Conservation (phyloP, 1,140 invertebrate genomes). For the Choristoneura fumiferana region DNA sequence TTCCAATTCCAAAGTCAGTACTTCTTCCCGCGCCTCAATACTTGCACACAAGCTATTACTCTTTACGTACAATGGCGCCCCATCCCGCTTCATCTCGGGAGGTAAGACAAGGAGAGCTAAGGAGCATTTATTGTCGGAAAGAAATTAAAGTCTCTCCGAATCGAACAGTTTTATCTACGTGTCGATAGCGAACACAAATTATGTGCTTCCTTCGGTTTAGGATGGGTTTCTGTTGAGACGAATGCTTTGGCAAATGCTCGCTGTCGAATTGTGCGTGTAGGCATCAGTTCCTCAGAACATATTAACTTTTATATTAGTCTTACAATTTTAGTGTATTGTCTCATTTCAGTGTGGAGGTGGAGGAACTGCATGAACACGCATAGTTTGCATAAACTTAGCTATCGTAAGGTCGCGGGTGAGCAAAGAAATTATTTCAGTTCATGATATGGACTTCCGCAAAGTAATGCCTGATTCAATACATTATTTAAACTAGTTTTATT, state of each 20-base stretch:
- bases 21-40: conserved; percentile 15
- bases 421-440: too few species aligned
- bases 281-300: too few species aligned
- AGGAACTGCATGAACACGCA: too few species aligned
- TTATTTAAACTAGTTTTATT: too few species aligned
- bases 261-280: too few species aligned
- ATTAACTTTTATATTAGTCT: too few species aligned
- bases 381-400: too few species aligned
- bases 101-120: conserved; percentile 36
- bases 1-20: conserved; percentile 17
- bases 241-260: neutral
- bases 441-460: too few species aligned
- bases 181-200: conserved; percentile 74
- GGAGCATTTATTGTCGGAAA: conserved; percentile 64
- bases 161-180: conserved; percentile 72
- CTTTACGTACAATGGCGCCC: conserved; percentile 41
- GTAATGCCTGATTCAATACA: too few species aligned
- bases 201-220: conserved; percentile 63
- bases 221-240: conserved; percentile 25
- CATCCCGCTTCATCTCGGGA: conserved; percentile 33
- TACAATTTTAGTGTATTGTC: too few species aligned
- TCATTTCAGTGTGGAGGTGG: too few species aligned
- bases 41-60: conserved; percentile 18
- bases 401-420: too few species aligned
- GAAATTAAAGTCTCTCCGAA: conserved; percentile 72